Base-by-base conservation (phyloP, 2,888 invertebrate genomes). In the Oscheius myriophilus region DNA sequence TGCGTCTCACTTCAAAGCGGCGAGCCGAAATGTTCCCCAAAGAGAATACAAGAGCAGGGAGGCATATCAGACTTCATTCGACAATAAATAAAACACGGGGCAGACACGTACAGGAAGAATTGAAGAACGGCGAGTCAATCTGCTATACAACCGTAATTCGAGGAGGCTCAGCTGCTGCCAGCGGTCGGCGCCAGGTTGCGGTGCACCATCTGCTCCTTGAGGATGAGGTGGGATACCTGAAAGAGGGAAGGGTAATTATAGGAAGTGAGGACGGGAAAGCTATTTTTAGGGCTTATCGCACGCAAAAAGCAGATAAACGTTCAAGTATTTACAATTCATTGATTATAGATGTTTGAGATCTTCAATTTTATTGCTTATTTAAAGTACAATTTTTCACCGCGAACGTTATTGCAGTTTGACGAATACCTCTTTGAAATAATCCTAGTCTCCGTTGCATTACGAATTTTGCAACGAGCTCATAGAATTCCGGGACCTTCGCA, bases 141-240 rank as follows among this genome's bases (percentile, higher is more conserved):
- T 33, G 33, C 33, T 33, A 33, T 33, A 33, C 33, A 33, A 9
- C 33, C 33, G 33, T 33, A 33, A 9, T 6, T 33, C 33, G 33
- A 9, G 33, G 33, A 9, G 33, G 33, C 9, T 33, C 33, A 33
- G 33, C 33, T 33, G 33, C 33, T 33, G 33, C 33, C 33, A 9
- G 41, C 57, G 1, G 59, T 18, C 14, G 69, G 53, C 62, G 72
- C 76, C 54, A 76, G 65, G 43, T 71, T 75, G 57, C 73, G 73
- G 72, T 86, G 86, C 9, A 86, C 85, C 86, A 86, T 86, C 69
- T 86, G 86, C 69, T 86, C 86, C 67, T 86, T 86, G 45, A 83
- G 76, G 52, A 86, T 86, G 21, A 87, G 73, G 67, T 86, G 86
- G 16, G 85, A 83, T 2, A 85, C 83, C 76, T 78, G 54, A 41